Evolutionary conservation across 1,140 invertebrate species (phyloP).

Genomic region (Wasmannia auropunctata): DNA sequence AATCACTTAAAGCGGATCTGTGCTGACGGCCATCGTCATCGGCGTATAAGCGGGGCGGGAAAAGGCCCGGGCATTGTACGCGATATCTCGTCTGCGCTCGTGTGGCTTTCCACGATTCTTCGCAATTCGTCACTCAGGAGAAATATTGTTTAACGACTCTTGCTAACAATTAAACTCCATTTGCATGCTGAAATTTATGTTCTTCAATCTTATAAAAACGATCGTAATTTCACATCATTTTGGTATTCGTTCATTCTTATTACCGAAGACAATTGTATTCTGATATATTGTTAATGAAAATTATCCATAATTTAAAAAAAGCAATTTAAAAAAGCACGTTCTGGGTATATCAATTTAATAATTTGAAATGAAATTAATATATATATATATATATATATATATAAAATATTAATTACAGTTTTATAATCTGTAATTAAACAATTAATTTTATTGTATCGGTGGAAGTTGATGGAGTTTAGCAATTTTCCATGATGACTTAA

Average conservation of each 20-base stretch:
- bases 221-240: not conserved
- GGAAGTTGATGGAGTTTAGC: not conserved
- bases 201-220: not conserved
- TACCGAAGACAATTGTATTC: not conserved
- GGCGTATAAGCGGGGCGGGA: not conserved
- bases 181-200: not conserved
- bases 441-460: not conserved
- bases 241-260: not conserved
- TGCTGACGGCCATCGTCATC: slow-evolving; percentile 12
- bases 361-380: not conserved
- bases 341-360: not conserved
- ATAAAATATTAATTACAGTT: too few species aligned
- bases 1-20: slow-evolving; percentile 59
- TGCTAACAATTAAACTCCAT: not conserved
- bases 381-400: too few species aligned
- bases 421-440: not conserved
- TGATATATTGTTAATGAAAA: not conserved
- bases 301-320: not conserved
- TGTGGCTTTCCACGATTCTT: not conserved
- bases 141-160: not conserved
- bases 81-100: not conserved
- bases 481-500: not conserved
- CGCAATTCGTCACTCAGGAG: not conserved
- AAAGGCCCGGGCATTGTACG: not conserved
- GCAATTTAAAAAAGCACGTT: not conserved